Evolutionary conservation across 2,113 vertebrate genomes (phyloP), one percentile per base, ranked within the genome.

Genomic region (Myiagra hebetior): DNA sequence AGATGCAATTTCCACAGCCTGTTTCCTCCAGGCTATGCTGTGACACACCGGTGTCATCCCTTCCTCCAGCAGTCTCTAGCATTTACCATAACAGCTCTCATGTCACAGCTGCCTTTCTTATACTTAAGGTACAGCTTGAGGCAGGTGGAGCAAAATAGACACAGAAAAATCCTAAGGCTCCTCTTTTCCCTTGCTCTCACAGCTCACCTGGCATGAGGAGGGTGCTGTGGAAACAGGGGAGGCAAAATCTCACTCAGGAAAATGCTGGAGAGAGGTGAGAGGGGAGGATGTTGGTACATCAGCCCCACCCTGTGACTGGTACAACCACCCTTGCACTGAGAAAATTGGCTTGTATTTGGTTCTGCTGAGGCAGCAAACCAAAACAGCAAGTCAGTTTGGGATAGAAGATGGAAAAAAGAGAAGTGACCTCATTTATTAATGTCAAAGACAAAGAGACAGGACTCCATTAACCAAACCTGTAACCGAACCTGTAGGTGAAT

Each of bases 351-450:
- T 91, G 65, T 82, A 14, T 75, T 84, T 60, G 79, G 90, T 89
- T 92, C 73, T 93, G 95, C 92, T 96, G 96, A 95, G 53, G 76
- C 42, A 37, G 85, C 86, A 91, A 84, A 82, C 56, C 31, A 91
- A 91, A 93, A 30, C 78, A 90, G 87, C 78, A 90, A 94, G 89
- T 83, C 91, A 91, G 6, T 94, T 97, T 94, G 79, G 70, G 85
- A 59, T n/a, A 74, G 63, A 80, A 83, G 39, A 90, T 85, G 65
- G 56, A 41, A 80, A 96, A 84, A 85, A 93, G 86, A 91, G 27
- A 83, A 90, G 22, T 91, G 37, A 87, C 56, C 63, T 87, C 37
- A 22, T 70, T 91, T 90, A 81, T 86, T 96, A 87, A 68, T 67
- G 57, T 37, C 33, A 41, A 44, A 50, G 37, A 37, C 37, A 37